Base-by-base conservation (phyloP, 1,140 invertebrate species). In the Latrodectus geometricus region DNA sequence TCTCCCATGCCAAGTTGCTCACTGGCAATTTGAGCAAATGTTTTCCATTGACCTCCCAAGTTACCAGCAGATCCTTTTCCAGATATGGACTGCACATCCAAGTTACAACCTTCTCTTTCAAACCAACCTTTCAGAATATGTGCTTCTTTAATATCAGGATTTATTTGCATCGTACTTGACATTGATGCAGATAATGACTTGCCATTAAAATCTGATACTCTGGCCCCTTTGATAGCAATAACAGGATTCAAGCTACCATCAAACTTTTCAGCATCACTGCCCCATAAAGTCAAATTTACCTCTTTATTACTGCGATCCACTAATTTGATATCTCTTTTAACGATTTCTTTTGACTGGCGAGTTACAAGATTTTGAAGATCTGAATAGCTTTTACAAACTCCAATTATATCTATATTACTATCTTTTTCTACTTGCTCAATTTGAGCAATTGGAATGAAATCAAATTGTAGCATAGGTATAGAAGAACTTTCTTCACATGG, bases 61-160 rank as follows among this genome's bases (percentile, higher is more conserved):
- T 15, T 73, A 90, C 89, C 89, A 56, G 69, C n/a, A 17, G 84
- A 74, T 49, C 88, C 79, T 66, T 89, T 88, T 48, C 92, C 92
- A 17, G 95, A 95, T 15, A 96, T 92, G 89, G 94, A 94, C 76
- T 91, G 93, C 9, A 92, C 89, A 23, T 94, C 93, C 85, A 93
- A 91, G 21, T 92, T 91, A 9, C 92, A 93, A 17, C 95, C 96
- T 52, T 94, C 94, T 74, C 94, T 94, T 89, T 97, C 96, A 90
- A 94, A 99, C 98, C 98, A 99, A 48, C 96, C 96, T 77, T 95
- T 93, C 48, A 99, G 92, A 88, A 94, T 92, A 90, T 97, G 95
- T 0, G 96, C 95, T 90, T 98, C 96, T 8, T 94, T 93, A 11
- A 98, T 92, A 90, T 99, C 97, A 0, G 98, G 98, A 92, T 99